Conservation (phyloP, 2,888 invertebrate genomes). For the Epirrhoe tristata region DNA sequence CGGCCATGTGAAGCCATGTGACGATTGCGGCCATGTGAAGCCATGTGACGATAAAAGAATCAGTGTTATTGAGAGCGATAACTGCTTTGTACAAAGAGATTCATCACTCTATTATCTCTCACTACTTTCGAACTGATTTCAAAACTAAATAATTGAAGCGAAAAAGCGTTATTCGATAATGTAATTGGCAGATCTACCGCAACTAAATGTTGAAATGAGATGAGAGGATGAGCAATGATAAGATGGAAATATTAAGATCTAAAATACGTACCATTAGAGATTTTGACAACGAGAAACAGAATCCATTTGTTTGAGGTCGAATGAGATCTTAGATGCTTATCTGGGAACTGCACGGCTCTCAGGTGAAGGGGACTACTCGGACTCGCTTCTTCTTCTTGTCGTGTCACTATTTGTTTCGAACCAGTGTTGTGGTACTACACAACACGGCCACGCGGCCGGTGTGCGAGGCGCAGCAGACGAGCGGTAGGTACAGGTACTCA, state of each 20-base stretch:
- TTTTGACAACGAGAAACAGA: too few relatives aligned
- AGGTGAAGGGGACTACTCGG: too few relatives aligned
- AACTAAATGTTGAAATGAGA: conserved; percentile 27
- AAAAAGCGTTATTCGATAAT: conserved; percentile 10
- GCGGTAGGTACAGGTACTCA: conserved; percentile 48
- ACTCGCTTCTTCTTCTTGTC: too few relatives aligned
- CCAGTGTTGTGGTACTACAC: background rate
- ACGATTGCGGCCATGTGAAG: background rate
- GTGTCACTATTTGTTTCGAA: too few relatives aligned
- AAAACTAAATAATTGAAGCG: conserved; percentile 1
- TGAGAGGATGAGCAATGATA: conserved; percentile 5
- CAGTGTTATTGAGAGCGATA: background rate
- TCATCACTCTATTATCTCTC: background rate
- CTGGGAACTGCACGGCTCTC: too few relatives aligned
- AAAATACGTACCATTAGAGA: conserved; percentile 1
- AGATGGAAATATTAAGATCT: background rate
- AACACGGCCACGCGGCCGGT: background rate
- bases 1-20: too few relatives aligned
- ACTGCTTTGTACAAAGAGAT: background rate
- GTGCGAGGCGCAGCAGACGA: background rate
- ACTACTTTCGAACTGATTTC: background rate
- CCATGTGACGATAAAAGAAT: background rate
- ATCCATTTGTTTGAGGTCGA: too few relatives aligned
- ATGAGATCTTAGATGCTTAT: too few relatives aligned
- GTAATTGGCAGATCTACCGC: conserved; percentile 36